These are phyloP conservation scores for Neomorphus geoffroyi DNA, from an alignment of 2,797 vertebrate species.

Conservation along the genomic window DNA sequence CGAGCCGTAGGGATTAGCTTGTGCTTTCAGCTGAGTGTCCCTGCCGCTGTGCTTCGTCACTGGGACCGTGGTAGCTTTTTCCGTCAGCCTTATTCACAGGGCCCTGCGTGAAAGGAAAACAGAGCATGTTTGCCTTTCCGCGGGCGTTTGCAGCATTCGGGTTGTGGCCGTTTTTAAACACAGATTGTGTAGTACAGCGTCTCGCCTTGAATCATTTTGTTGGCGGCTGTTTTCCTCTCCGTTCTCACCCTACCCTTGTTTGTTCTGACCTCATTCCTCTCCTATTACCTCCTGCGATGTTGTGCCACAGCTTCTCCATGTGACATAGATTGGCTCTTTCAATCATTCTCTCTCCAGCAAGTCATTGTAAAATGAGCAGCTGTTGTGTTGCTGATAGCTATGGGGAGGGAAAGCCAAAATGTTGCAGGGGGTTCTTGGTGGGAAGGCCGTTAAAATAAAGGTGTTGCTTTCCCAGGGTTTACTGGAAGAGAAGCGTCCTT, in stretches of 20 bases:
- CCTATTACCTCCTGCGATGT: conserved; percentile 55
- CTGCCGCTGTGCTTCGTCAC: neutral
- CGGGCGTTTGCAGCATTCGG: neutral
- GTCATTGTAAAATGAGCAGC: conserved; percentile 68
- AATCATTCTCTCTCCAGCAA: conserved; percentile 59
- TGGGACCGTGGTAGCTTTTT: neutral
- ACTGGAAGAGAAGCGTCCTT: conserved; percentile 40
- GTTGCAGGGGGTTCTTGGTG: conserved; percentile 50
- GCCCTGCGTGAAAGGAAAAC: neutral
- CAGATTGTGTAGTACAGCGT: neutral
- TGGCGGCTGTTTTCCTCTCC: neutral
- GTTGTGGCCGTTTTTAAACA: neutral
- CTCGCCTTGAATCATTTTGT: conserved; percentile 30
- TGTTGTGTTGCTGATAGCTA: conserved; percentile 69
- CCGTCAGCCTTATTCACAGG: neutral
- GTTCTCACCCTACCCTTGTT: conserved; percentile 55
- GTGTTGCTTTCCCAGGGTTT: conserved; percentile 60
- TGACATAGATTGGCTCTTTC: conserved; percentile 71
- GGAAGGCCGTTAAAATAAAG: conserved; percentile 68
- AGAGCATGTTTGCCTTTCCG: conserved; percentile 7
- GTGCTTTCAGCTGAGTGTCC: neutral
- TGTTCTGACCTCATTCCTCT: conserved; percentile 69
- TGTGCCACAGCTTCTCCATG: conserved; percentile 62
- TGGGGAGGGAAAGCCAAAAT: conserved; percentile 54
- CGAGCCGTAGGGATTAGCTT: neutral